Base-by-base conservation (phyloP, 2,797 vertebrate genomes). In the Gymnocypris eckloni region DNA sequence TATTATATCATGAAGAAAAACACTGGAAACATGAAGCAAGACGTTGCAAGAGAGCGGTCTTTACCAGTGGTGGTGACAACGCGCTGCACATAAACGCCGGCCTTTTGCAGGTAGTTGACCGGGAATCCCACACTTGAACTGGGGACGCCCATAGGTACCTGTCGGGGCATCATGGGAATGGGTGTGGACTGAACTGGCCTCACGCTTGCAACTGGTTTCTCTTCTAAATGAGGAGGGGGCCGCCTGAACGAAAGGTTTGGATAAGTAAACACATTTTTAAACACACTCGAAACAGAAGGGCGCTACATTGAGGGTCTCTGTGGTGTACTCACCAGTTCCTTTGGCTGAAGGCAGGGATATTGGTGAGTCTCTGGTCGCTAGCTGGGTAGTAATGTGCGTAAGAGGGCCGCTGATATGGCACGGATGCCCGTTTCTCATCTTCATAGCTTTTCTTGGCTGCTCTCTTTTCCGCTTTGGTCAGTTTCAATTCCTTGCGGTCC, bases 391-490 rank as follows among this genome's bases (percentile, higher is more conserved):
- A 99, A 90, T 99, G 97, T 7, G 98, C 97, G 2, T 99, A 99
- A 0, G 98, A 99, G 0, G 98, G 97, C 28, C 98, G 96, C 28
- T 98, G 97, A 88, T 99, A 99, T 9, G 98, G 98, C 79, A 99
- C 96, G 0, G 97, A 99, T 0, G 98, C 98, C 84, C 98, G 95
- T 84, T 99, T 99, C 92, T 99, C 98, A 85, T 99, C 98, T 93
- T 99, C 98, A 0, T 99, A 99, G 93, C 98, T 97, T 87, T 98
- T 99, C 93, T 99, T 99, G 73, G 98, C 98, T 7, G 98, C 98
- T 92, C 97, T 97, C 94, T 99, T 99, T 95, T 99, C 98, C 56
- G 98, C 98, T 95, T 98, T 97, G 90, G 98, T 99, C 89, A 99
- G 93, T 93, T 98, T 99, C n/a, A 97, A 96, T 88, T 99, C 98